Conservation (phyloP, 2,797 vertebrate species). For the Bucorvus abyssinicus region DNA sequence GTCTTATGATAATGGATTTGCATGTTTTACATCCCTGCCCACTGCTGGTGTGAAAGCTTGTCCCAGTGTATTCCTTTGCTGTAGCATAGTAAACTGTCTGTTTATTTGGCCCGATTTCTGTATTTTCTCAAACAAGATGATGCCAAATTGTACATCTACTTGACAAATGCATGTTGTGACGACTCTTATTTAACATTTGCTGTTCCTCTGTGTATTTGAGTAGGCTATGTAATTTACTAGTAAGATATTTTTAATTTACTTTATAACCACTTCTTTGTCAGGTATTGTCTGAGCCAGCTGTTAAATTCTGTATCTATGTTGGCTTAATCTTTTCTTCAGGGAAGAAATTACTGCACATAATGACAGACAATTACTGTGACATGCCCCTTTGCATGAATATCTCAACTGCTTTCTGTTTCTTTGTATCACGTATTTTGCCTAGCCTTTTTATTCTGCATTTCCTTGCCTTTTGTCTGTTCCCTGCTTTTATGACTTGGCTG, state of each 20-base stretch:
- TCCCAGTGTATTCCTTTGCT: neutral
- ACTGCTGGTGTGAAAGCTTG: neutral
- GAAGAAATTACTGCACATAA: neutral
- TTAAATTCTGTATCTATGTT: neutral
- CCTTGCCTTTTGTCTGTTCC: neutral
- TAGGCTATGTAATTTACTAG: neutral
- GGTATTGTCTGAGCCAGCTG: neutral
- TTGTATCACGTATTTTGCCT: neutral
- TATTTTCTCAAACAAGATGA: neutral
- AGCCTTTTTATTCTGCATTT: neutral
- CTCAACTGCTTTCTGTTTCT: neutral
- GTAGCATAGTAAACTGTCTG: neutral
- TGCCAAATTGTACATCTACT: neutral
- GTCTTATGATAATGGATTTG: neutral
- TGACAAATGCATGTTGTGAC: neutral
- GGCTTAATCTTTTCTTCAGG: slow-evolving; percentile 12
- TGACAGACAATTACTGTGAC: neutral
- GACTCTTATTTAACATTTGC: neutral
- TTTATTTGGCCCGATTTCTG: neutral
- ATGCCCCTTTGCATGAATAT: neutral
- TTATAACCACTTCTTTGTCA: neutral
- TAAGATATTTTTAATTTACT: neutral
- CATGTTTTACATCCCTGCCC: neutral
- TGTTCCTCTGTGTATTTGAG: neutral
- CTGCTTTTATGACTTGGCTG: neutral